Evolutionary conservation across 2,888 invertebrate species (phyloP).

Genomic region (Hololepta plana): DNA sequence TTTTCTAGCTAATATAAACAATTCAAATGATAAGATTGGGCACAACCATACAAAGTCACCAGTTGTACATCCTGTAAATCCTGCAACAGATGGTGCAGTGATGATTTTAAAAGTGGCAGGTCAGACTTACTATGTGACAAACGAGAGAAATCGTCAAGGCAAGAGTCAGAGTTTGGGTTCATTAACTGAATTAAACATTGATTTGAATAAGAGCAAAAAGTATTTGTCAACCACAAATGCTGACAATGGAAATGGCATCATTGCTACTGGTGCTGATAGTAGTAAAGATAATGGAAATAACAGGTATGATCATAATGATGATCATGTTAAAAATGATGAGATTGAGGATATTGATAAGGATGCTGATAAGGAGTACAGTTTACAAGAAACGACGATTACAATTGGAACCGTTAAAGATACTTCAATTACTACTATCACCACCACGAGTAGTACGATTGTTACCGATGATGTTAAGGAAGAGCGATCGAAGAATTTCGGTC

Average conservation of each 20-base stretch:
- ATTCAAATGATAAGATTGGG: no score
- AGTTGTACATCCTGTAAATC: slow-evolving; percentile 16
- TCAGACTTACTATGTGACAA: slow-evolving; percentile 26
- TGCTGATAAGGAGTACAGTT: background rate
- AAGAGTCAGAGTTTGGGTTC: slow-evolving; percentile 26
- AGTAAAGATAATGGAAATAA: slow-evolving; percentile 4
- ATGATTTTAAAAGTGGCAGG: slow-evolving; percentile 29
- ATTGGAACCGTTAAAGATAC: no score
- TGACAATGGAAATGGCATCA: no score
- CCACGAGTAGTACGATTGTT: no score
- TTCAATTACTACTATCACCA: no score
- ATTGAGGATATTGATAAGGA: no score
- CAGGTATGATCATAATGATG: slow-evolving; percentile 5
- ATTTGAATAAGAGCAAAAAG: slow-evolving; percentile 21
- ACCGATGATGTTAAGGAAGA: no score
- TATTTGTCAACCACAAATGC: no score
- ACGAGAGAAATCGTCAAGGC: slow-evolving; percentile 19
- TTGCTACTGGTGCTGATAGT: slow-evolving; percentile 1
- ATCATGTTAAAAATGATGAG: background rate
- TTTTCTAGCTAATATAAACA: no score
- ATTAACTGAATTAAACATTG: slow-evolving; percentile 22
- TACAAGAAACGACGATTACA: background rate
- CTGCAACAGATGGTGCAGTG: slow-evolving; percentile 24
- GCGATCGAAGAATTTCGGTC: slow-evolving; percentile 13
- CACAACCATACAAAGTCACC: no score